Conservation (phyloP, 2,797 vertebrate genomes). For the Urophycis tenuis region DNA sequence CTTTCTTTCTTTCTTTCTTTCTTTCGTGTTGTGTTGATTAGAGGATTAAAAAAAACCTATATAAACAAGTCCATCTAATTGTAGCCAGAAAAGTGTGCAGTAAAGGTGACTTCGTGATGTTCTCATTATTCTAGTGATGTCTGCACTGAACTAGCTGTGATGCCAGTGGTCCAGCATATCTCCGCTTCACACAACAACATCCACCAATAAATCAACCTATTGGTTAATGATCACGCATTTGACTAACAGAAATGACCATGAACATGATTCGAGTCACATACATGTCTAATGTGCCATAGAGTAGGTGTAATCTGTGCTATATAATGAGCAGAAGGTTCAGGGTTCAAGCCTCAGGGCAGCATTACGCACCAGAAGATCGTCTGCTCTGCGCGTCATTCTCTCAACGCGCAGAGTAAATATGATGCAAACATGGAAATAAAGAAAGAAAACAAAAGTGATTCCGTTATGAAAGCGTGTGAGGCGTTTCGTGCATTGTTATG, state of each 20-base stretch:
- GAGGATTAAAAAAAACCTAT: too few relatives aligned
- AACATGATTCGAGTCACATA: background rate
- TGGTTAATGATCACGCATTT: constrained; percentile 8
- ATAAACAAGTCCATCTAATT: background rate
- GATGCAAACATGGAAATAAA: too few relatives aligned
- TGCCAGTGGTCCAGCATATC: constrained; percentile 54
- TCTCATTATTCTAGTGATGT: background rate
- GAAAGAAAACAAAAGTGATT: background rate
- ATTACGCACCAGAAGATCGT: background rate
- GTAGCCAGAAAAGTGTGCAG: background rate
- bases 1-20: constrained; percentile 39
- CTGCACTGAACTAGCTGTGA: constrained; percentile 38
- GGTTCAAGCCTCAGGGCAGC: background rate
- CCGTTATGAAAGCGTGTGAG: background rate
- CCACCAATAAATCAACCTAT: constrained; percentile 28
- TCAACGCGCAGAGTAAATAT: too few relatives aligned
- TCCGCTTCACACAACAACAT: constrained; percentile 13
- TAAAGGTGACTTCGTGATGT: background rate
- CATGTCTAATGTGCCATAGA: too few relatives aligned
- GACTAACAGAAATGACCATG: constrained; percentile 19
- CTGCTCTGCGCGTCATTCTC: background rate
- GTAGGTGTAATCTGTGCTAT: background rate
- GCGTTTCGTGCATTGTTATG: background rate
- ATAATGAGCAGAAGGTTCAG: background rate
- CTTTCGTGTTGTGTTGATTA: constrained; percentile 21